Evolutionary conservation across 2,113 vertebrate species (phyloP).

Genomic region (Melanocharis versteri): DNA sequence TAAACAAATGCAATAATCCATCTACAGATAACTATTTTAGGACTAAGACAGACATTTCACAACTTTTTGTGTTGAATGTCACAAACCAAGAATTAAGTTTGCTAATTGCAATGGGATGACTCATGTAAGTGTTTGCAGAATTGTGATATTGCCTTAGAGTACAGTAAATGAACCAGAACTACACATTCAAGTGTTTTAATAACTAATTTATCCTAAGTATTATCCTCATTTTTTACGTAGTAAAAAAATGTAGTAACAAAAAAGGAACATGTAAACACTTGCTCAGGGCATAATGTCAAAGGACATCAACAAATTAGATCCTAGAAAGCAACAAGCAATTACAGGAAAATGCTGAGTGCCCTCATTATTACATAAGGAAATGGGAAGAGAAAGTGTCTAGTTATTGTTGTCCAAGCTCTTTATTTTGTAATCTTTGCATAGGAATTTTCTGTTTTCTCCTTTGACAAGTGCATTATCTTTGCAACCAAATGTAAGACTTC

Average conservation of each 20-base stretch:
- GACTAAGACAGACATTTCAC: not conserved
- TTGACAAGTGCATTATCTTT: not conserved
- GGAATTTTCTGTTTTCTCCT: not conserved
- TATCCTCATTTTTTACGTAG: not conserved
- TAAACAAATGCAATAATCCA: not conserved
- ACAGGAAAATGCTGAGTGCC: not conserved
- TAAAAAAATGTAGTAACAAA: not conserved
- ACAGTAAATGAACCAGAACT: not conserved
- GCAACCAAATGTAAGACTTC: not conserved
- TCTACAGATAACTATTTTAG: not conserved
- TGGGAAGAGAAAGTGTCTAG: rapidly evolving
- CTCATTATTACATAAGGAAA: not conserved
- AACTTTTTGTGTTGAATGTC: not conserved
- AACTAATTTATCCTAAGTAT: not conserved
- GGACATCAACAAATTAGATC: not conserved
- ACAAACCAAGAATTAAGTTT: not conserved
- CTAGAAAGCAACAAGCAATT: not conserved
- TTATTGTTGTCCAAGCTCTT: not conserved
- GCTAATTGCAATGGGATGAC: not conserved
- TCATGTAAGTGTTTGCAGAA: not conserved
- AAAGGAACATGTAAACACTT: not conserved
- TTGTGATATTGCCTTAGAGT: not conserved
- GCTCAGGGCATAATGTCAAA: not conserved
- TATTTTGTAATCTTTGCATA: not conserved
- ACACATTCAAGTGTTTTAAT: not conserved